Base-by-base conservation (phyloP, 1,140 invertebrate genomes). In the Tetramorium parvispinum region DNA sequence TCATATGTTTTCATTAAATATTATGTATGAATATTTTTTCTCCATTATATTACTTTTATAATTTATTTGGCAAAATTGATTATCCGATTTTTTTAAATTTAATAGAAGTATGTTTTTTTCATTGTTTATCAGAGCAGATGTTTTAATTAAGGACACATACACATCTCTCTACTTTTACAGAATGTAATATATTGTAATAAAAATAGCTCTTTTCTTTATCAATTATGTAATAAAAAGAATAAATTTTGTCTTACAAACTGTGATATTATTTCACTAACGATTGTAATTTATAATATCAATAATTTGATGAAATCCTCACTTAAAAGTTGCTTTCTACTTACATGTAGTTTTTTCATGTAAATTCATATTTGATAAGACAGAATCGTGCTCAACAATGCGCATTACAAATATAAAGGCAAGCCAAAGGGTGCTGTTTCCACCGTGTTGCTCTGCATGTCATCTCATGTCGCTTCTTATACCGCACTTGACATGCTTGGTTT, bases 401-500 rank as follows among this genome's bases (percentile, higher is more conserved):
- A 73, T 83, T 59, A 71, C 65, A 27, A 71, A 43, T 53, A 65
- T 32, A 37, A 82, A 82, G 37, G 16, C 46, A 68, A 32, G 13
- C 61, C 77, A 68, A 81, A 57, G 21, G 24, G 4, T 59, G 79
- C 53, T 55, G 40, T 85, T 88, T 88, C 53, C 86, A 70, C 16
- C 24, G 61, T 66, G 73, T 65, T 77, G 53, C 32, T 43, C 57
- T 5, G 68, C 59, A 55, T 75, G 57, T 61, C 66, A 51, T 79
- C 32, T 71, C 63, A 66, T 55, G 21, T 24, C 37, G 70, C 81
- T 85, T 75, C 71, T 85, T 85, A 77, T 49, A 37, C 24, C 51
- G 59, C 85, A 79, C 59, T 70, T 71, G 53, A 65, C 70, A 61
- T 27, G 70, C n/a, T 71, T 66, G 61, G 75, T 76, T 85, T 89